These are phyloP conservation scores for Reticulitermes lucifugus DNA, from an alignment of 2,888 invertebrate genomes.

Conservation along the genomic window DNA sequence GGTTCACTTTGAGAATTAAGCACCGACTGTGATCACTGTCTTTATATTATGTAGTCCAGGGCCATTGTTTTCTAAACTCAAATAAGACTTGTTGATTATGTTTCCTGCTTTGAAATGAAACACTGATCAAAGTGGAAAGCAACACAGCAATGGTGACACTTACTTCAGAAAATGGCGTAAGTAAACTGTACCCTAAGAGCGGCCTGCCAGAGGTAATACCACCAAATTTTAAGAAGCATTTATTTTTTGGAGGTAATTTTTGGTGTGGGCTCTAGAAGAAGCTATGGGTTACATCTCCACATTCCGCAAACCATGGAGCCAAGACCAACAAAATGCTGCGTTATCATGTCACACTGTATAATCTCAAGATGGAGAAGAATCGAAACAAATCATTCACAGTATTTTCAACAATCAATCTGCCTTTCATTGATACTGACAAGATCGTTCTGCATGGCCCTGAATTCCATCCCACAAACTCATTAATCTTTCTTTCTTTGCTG, in stretches of 20 bases:
- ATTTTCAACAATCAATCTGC: not conserved
- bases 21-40: conserved; percentile 30
- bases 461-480: not conserved
- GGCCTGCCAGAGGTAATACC: not conserved
- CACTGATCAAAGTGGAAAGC: not conserved
- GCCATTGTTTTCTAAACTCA: not conserved
- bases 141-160: conserved; percentile 7
- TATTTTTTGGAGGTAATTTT: conserved; percentile 14
- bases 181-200: not conserved
- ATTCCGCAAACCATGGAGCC: not conserved
- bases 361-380: not conserved
- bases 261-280: not conserved
- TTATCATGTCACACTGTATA: not conserved
- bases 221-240: not conserved
- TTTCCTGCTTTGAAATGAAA: not conserved
- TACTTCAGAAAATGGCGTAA: not conserved
- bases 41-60: not conserved
- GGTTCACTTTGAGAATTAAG: conserved; percentile 41
- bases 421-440: not conserved
- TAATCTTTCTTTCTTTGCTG: not conserved
- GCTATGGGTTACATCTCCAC: not conserved
- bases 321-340: not conserved
- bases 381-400: not conserved
- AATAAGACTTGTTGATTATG: not conserved
- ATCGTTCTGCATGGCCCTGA: not conserved